Conservation (phyloP, 2,113 vertebrate species). For the Antennarius striatus region DNA sequence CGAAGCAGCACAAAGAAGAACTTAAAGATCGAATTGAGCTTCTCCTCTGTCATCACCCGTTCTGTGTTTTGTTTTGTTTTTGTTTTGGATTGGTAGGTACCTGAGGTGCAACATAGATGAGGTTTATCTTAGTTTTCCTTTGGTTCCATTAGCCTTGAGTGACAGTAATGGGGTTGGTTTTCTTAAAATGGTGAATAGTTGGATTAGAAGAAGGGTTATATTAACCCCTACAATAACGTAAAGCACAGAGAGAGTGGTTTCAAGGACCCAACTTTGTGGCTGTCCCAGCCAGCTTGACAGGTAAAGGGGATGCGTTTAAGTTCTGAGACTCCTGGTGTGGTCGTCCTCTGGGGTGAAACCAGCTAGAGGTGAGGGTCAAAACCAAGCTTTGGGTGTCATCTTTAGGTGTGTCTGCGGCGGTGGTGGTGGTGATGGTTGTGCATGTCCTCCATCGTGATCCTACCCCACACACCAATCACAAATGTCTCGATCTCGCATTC, state of each 20-base stretch:
- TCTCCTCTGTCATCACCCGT: constrained; percentile 19
- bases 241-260: constrained; percentile 21
- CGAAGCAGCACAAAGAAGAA: constrained; percentile 15
- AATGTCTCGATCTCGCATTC: constrained; percentile 96
- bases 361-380: constrained; percentile 19
- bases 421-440: constrained; percentile 78
- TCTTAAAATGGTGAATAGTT: neutral
- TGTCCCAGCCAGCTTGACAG: constrained; percentile 24
- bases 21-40: constrained; percentile 19
- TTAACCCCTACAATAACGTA: constrained; percentile 13
- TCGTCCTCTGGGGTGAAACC: constrained; percentile 26
- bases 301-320: constrained; percentile 30
- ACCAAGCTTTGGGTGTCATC: constrained; percentile 28
- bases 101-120: constrained; percentile 53
- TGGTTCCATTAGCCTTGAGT: constrained; percentile 47
- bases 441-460: constrained; percentile 95
- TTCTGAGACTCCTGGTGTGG: constrained; percentile 24
- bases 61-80: constrained; percentile 56
- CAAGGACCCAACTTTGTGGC: constrained; percentile 13
- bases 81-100: constrained; percentile 68
- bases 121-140: constrained; percentile 40
- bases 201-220: constrained; percentile 2
- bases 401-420: constrained; percentile 67
- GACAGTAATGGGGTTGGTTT: constrained; percentile 6
- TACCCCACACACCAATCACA: constrained; percentile 94